Percentiles rank a stretch among this genome's conserved stretches.
phyloP scores from a whole-genome alignment of 1,140 invertebrate genomes.

The Helicoverpa armigera region DNA sequence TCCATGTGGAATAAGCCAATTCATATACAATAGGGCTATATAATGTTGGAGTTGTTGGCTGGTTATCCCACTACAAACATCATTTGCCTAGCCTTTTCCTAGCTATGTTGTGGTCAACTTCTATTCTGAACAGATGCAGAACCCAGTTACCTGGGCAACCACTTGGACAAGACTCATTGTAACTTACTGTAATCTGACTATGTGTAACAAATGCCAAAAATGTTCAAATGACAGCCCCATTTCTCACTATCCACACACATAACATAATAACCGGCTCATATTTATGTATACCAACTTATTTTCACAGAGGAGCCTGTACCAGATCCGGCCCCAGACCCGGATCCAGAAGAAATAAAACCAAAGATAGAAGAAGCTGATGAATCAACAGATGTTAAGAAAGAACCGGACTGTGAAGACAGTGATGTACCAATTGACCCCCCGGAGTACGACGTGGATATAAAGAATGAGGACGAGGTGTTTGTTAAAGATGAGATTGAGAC shows the following conservation, averaged over 20 bases:
- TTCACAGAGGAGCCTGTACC: conserved; percentile 6
- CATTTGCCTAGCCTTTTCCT: no score
- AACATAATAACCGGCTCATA: no score
- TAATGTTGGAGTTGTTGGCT: no score
- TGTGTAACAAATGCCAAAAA: neutral
- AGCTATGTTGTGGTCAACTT: no score
- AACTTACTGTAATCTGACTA: neutral
- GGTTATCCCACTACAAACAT: no score
- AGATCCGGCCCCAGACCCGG: neutral
- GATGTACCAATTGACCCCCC: conserved; percentile 43
- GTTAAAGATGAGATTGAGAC: conserved; percentile 30
- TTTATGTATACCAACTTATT: no score
- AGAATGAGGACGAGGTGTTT: neutral
- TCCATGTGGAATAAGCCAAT: no score
- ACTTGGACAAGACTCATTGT: no score
- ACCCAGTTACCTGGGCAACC: no score
- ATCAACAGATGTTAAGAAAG: conserved; percentile 38
- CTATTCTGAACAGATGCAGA: no score
- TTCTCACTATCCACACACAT: no score
- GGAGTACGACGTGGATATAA: conserved; percentile 30
- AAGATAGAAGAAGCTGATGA: neutral
- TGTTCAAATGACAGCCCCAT: neutral
- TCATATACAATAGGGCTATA: no score
- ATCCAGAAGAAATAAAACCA: neutral
- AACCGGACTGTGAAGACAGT: neutral